phyloP scores from a whole-genome alignment of 2,113 vertebrate genomes.

The Lucifuga dentata region DNA sequence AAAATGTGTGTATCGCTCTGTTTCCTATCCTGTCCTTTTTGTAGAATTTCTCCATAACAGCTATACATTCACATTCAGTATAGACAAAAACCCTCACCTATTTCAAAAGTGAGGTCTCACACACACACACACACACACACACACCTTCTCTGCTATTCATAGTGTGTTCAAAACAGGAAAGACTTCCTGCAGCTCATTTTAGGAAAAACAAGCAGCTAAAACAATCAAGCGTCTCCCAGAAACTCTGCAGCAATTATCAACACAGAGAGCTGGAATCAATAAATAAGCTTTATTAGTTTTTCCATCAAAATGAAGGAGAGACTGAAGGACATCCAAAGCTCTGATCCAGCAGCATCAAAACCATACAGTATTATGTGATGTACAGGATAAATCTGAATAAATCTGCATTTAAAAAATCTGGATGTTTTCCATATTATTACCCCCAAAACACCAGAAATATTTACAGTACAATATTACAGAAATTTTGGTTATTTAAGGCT shows the following conservation, averaged over 20 bases:
- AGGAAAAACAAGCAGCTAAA: slow-evolving; percentile 78
- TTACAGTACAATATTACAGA: too few relatives aligned
- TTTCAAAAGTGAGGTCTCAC: background rate
- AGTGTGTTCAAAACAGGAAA: slow-evolving; percentile 83
- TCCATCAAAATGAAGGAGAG: background rate
- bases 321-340: slow-evolving; percentile 7
- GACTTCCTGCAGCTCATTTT: slow-evolving; percentile 80
- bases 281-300: slow-evolving; percentile 7
- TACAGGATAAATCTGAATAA: slow-evolving; percentile 4
- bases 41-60: too few relatives aligned
- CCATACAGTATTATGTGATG: background rate
- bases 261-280: slow-evolving; percentile 2
- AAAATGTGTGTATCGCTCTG: background rate
- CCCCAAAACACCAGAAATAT: too few relatives aligned
- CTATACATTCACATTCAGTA: too few relatives aligned
- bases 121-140: background rate
- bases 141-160: slow-evolving; percentile 71
- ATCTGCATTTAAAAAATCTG: background rate
- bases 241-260: slow-evolving; percentile 16
- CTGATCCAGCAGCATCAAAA: background rate
- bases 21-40: background rate
- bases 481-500: too few relatives aligned
- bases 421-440: too few relatives aligned
- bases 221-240: slow-evolving; percentile 65
- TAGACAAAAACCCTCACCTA: too few relatives aligned